Evolutionary conservation across 1,140 invertebrate species (phyloP), one percentile per base, ranked within the genome.

Genomic region (Drosophila mauritiana): DNA sequence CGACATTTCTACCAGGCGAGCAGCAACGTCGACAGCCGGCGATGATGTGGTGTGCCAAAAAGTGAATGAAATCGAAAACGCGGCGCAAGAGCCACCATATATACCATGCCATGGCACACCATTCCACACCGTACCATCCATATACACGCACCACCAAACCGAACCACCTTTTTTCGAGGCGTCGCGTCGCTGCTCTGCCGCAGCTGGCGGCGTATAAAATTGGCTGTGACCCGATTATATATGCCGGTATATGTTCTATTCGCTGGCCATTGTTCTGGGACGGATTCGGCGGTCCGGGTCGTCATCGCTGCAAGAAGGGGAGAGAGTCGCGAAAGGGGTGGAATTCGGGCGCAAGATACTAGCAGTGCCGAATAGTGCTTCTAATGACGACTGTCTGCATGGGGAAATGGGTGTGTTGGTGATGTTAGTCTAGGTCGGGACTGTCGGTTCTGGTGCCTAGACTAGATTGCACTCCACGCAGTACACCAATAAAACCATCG

Each of bases 161-260:
- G 46, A 82, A 56, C 62, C 70, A 62, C 78, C 64, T 68, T 68
- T 68, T 65, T 68, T 65, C 46, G 54, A 61, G 65, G 62, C 78
- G 58, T 69, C 72, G 61, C 48, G 42, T 37, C 70, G 49, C 58
- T 57, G 53, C 49, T 58, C 34, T 48, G 31, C 31, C 31, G 31
- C 42, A 27, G 17, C 37, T 46, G 76, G 52, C 63, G 69, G 77
- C 81, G 73, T 77, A 84, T 68, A 72, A 88, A 86, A 86, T 86
- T 86, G 83, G 83, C 84, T 88, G 76, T 86, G 83, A 75, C 83
- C 83, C 84, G 83, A 88, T 88, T 85, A 79, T 88, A 65, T 79
- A 72, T 79, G 40, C 15, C 15, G 7, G 15, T 17, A 45, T 45
- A 43, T 83, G 83, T 58, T 84, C 49, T 46, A 46, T 55, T 70